Conservation (phyloP, 2,113 vertebrate genomes). For the Nothoprocta pentlandii region DNA sequence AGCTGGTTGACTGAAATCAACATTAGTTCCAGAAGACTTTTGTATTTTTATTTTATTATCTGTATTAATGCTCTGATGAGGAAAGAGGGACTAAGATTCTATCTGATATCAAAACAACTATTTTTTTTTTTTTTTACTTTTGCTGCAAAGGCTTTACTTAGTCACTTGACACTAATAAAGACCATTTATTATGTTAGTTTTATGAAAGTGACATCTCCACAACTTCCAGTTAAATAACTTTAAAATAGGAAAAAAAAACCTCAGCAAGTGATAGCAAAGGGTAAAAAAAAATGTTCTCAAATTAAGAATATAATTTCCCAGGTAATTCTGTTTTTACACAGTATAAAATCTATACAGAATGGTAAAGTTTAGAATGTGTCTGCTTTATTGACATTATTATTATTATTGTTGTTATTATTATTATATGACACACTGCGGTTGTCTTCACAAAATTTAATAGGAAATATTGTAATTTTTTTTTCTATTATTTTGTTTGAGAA, state of each 20-base stretch:
- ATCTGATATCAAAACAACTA: not conserved
- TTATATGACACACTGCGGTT: not conserved
- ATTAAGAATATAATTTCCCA: not conserved
- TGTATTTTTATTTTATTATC: conserved; percentile 17
- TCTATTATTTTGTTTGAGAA: not conserved
- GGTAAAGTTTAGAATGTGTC: not conserved
- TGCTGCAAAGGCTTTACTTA: not conserved
- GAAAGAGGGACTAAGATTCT: not conserved
- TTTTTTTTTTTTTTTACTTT: conserved; percentile 28
- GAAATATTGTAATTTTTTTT: not conserved
- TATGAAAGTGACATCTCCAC: not conserved
- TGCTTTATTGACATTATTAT: not conserved
- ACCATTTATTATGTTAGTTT: not conserved
- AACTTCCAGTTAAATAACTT: not conserved
- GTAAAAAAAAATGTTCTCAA: conserved; percentile 31
- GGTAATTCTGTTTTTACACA: not conserved
- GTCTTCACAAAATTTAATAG: not conserved
- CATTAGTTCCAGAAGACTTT: conserved; percentile 30
- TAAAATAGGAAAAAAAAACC: not conserved
- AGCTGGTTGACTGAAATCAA: conserved; percentile 31
- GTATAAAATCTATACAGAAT: not conserved
- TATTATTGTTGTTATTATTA: no score
- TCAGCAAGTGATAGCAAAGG: not conserved
- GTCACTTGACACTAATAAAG: not conserved
- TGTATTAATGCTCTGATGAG: conserved; percentile 30